These are phyloP conservation scores for Phrynocephalus forsythii DNA, from an alignment of 2,797 vertebrate species.

Conservation along the genomic window DNA sequence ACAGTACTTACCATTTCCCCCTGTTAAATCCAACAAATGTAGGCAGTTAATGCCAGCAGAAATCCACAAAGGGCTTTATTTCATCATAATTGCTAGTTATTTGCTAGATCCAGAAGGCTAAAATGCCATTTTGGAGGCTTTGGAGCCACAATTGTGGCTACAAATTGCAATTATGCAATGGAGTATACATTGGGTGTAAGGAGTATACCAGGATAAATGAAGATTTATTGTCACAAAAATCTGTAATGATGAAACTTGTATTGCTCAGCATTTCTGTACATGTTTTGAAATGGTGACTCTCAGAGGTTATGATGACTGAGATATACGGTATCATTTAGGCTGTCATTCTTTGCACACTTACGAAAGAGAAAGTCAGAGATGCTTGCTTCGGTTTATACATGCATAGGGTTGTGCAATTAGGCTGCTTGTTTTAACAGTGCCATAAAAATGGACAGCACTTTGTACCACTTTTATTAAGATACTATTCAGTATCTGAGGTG, in stretches of 20 bases:
- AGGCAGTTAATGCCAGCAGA: slow-evolving; percentile 7
- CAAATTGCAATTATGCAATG: slow-evolving; percentile 13
- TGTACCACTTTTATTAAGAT: neutral
- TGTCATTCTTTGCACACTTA: neutral
- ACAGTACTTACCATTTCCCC: neutral
- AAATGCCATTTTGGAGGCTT: slow-evolving; percentile 39
- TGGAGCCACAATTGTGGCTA: slow-evolving; percentile 10
- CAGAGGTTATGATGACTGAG: neutral
- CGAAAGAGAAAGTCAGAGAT: neutral
- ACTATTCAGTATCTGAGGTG: neutral
- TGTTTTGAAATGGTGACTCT: slow-evolving; percentile 15
- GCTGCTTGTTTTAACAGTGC: neutral
- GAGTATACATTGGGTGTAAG: neutral
- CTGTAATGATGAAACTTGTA: neutral
- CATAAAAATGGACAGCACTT: neutral
- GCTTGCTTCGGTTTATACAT: neutral
- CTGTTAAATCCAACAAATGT: slow-evolving; percentile 2
- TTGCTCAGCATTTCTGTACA: neutral
- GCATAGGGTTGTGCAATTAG: neutral
- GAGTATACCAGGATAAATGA: neutral
- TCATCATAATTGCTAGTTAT: slow-evolving; percentile 8
- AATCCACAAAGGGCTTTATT: neutral
- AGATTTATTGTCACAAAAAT: slow-evolving; percentile 26
- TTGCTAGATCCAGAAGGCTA: slow-evolving; percentile 10
- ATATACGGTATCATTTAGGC: neutral